Evolutionary conservation across 2,797 vertebrate species (phyloP), one percentile per base, ranked within the genome.

Genomic region (Schizothorax lantsangensis): DNA sequence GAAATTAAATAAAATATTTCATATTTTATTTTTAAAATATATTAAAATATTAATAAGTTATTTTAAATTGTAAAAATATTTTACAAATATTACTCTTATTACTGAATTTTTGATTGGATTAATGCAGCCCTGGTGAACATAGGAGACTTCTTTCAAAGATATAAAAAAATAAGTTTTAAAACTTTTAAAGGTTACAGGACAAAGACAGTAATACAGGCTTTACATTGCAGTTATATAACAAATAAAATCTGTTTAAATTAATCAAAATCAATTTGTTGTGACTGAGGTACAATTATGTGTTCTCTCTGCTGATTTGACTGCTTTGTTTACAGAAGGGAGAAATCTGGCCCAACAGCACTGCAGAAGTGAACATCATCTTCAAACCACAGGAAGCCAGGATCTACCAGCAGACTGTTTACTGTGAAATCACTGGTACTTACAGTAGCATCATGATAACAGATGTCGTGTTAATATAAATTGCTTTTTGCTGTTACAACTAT

Each of bases 351-450:
- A 96, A 95, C 49, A 92, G 90, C 38, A 96, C 95, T 1, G 88
- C 84, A 36, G 89, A 96, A 90, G 94, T 98, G 77, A 91, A 8
- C 2, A 92, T 98, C 43, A 89, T 94, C 84, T 97, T 98, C 86
- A 96, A 95, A 85, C 97, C 97, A 0, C 86, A 80, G 71, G 95
- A 96, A 91, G 96, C 95, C 88, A 94, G 45, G 89, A 59, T 95
- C 54, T 97, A 96, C 90, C 94, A 97, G 17, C 93, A 94, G 57
- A 95, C 92, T 0, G 72, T 97, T 66, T 97, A 96, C 89, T 98
- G 97, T 8, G 90, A 97, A 78, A 91, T 98, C 90, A 96, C 97
- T 94, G 97, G 97, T 97, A 85, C 14, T 47, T 69, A 26, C 43
- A 36, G 66, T 68, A 36, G 66, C 17, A 43, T 6, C 36, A 19